phyloP scores from a whole-genome alignment of 2,797 vertebrate species.

The Pipistrellus nathusii region DNA sequence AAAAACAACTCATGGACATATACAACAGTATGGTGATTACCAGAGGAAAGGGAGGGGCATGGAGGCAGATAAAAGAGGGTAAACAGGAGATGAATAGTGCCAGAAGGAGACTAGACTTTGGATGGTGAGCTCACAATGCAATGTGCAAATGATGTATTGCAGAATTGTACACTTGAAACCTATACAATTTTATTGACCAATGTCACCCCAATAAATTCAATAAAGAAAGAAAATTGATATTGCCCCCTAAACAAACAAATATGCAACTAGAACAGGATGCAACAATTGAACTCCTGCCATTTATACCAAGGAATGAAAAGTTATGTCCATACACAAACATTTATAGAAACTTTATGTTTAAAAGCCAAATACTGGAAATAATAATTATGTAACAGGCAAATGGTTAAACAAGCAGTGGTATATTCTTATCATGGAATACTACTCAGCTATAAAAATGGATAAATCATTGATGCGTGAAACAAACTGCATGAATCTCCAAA shows the following conservation, averaged over 20 bases:
- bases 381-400: not conserved
- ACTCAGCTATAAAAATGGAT: not conserved
- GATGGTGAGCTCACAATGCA: not conserved
- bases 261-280: not conserved
- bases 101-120: not conserved
- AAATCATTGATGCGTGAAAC: not conserved
- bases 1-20: not conserved
- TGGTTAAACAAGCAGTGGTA: not conserved
- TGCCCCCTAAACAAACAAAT: not conserved
- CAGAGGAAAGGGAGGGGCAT: not conserved
- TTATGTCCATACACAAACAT: not conserved
- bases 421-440: not conserved
- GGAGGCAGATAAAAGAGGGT: not conserved
- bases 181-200: not conserved
- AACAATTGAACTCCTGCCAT: not conserved
- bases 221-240: not conserved
- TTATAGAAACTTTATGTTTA: not conserved
- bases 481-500: not conserved
- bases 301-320: not conserved
- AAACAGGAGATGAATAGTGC: not conserved
- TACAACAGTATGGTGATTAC: not conserved
- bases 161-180: not conserved
- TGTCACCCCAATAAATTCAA: not conserved
- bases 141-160: not conserved
- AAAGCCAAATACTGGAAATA: not conserved